Evolutionary conservation across 2,888 invertebrate genomes (phyloP).

Genomic region (Orthonychiurus folsomi): DNA sequence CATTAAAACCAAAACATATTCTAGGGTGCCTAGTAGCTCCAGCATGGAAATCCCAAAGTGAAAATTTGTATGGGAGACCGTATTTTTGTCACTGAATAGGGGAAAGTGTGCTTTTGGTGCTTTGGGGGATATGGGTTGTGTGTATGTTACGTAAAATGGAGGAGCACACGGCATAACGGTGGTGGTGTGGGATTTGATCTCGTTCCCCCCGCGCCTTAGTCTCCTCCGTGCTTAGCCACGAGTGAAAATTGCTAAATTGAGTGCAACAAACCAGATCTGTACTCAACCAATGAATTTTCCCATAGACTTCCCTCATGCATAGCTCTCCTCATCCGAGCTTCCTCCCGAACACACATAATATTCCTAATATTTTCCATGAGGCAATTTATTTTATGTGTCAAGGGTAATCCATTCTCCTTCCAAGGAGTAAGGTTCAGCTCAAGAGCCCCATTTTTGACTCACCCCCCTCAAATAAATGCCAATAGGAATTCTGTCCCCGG

Average conservation of each 20-base stretch:
- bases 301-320: not conserved
- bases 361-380: not conserved
- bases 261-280: conserved; percentile 21
- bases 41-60: no score
- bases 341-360: not conserved
- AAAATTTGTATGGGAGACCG: not conserved
- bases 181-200: not conserved
- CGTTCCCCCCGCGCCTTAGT: not conserved
- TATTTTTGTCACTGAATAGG: not conserved
- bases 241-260: conserved; percentile 27
- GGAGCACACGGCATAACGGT: not conserved
- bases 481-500: no score
- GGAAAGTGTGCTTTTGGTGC: no score
- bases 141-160: no score
- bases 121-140: no score
- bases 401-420: no score
- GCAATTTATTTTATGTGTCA: no score
- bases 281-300: conserved; percentile 1
- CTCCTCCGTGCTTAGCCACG: not conserved
- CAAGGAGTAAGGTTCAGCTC: no score
- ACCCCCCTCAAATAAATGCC: no score
- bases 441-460: no score
- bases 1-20: no score
- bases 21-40: no score
- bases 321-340: not conserved